Conservation (phyloP, 2,888 invertebrate species). For the Meandrusa payeni region DNA sequence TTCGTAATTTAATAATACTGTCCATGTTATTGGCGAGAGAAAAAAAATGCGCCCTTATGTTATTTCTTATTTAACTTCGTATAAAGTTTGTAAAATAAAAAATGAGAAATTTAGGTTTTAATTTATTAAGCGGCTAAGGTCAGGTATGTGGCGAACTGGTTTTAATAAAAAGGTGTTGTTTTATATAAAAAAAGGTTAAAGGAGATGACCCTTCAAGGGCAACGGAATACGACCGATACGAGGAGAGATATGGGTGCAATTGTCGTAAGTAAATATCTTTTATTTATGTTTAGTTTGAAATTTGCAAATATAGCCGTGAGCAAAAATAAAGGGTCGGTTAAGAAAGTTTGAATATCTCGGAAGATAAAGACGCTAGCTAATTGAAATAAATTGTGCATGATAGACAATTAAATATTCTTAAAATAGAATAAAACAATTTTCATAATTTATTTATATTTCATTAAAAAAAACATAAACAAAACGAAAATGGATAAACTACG, state of each 20-base stretch:
- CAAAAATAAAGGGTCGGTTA: too few species aligned
- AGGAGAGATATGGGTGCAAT: conserved; percentile 46
- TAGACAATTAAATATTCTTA: too few species aligned
- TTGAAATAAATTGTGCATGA: too few species aligned
- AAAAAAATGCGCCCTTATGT: conserved; percentile 2
- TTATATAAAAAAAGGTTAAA: conserved; percentile 24
- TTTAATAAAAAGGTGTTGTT: conserved; percentile 16
- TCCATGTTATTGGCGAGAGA: background rate
- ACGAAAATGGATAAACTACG: too few species aligned
- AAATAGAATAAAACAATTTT: too few species aligned
- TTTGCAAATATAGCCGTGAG: too few species aligned
- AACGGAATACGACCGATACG: conserved; percentile 34
- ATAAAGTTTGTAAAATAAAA: conserved; percentile 5
- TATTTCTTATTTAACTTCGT: background rate
- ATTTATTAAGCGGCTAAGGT: conserved; percentile 14
- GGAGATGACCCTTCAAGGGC: conserved; percentile 25
- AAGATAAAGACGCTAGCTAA: too few species aligned
- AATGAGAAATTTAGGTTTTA: conserved; percentile 20
- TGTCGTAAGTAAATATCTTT: conserved; percentile 56
- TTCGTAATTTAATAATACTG: too few species aligned
- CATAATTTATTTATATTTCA: too few species aligned
- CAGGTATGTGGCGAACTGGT: conserved; percentile 23
- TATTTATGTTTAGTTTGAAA: too few species aligned
- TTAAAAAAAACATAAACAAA: too few species aligned
- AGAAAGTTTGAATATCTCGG: too few species aligned